A percentile compares a stretch with the other conserved stretches of the same genome.
phyloP scores from a whole-genome alignment of 2,888 invertebrate species.

The Drosophila mimetica region DNA sequence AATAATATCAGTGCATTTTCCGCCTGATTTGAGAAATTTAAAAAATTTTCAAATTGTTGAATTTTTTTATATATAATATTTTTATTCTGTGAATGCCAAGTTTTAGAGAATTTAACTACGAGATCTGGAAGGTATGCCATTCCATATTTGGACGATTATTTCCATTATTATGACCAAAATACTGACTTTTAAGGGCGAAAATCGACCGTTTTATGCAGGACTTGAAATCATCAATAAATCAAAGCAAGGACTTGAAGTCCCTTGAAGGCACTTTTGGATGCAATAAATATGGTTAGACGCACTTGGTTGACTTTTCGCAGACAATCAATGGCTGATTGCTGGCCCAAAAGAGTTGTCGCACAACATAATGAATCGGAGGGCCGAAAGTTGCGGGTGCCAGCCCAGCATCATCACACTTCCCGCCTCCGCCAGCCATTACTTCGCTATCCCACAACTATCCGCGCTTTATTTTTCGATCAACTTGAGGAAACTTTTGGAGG shows the following conservation, averaged over 20 bases:
- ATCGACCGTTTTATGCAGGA: too few relatives aligned
- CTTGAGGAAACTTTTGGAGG: constrained; percentile 70
- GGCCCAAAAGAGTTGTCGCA: constrained; percentile 32
- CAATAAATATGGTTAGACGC: not conserved
- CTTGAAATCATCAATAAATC: not conserved
- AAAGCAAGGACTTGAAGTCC: not conserved
- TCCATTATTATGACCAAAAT: too few relatives aligned
- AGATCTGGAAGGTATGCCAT: too few relatives aligned
- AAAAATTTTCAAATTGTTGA: too few relatives aligned
- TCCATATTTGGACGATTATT: too few relatives aligned
- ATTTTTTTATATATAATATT: too few relatives aligned
- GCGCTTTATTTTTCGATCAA: constrained; percentile 54
- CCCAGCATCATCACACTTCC: not conserved
- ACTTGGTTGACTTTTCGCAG: constrained; percentile 4
- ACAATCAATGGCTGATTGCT: constrained; percentile 30
- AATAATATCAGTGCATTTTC: too few relatives aligned
- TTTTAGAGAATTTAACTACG: too few relatives aligned
- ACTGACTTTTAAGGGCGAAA: too few relatives aligned
- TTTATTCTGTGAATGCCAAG: too few relatives aligned
- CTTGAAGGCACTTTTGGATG: not conserved
- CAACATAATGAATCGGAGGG: constrained; percentile 34
- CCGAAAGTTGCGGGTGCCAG: constrained; percentile 4
- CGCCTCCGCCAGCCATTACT: not conserved
- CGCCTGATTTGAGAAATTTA: too few relatives aligned
- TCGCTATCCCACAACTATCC: not conserved